phyloP scores from a whole-genome alignment of 2,888 invertebrate species.

The Coronaproctus castanopsis region DNA sequence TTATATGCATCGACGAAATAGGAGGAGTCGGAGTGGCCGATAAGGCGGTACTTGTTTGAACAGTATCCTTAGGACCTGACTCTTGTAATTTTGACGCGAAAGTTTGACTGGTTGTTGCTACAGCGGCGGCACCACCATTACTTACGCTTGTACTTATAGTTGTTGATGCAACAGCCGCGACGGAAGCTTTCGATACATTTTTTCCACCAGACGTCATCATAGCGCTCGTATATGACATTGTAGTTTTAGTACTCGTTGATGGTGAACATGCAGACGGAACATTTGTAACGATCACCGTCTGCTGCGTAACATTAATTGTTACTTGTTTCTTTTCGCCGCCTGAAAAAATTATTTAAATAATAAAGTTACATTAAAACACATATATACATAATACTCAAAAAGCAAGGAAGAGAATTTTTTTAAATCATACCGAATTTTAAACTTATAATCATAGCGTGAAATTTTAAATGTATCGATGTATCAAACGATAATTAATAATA shows the following conservation, averaged over 20 bases:
- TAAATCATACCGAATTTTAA: too few relatives aligned
- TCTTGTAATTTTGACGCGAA: slow-evolving; percentile 45
- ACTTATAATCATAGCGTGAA: too few relatives aligned
- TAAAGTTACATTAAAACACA: too few relatives aligned
- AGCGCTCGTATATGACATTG: slow-evolving; percentile 36
- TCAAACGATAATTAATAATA: too few relatives aligned
- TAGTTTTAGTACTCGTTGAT: slow-evolving; percentile 33
- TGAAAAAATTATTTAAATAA: too few relatives aligned
- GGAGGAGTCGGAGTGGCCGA: slow-evolving; percentile 19
- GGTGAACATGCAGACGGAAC: slow-evolving; percentile 25
- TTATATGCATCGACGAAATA: slow-evolving; percentile 18
- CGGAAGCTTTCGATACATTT: slow-evolving; percentile 25
- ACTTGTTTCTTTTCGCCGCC: slow-evolving; percentile 15
- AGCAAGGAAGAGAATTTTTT: too few relatives aligned
- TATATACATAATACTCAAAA: too few relatives aligned
- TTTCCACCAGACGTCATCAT: slow-evolving; percentile 30
- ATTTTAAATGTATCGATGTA: too few relatives aligned
- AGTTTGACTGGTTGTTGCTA: slow-evolving; percentile 44
- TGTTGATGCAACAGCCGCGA: slow-evolving; percentile 19
- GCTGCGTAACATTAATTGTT: slow-evolving; percentile 22
- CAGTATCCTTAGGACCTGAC: slow-evolving; percentile 22
- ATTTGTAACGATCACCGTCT: background rate
- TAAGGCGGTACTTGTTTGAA: slow-evolving; percentile 20
- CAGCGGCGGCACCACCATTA: slow-evolving; percentile 7
- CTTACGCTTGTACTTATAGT: slow-evolving; percentile 25